phyloP scores from a whole-genome alignment of 2,113 vertebrate genomes.

The Cromileptes altivelis region DNA sequence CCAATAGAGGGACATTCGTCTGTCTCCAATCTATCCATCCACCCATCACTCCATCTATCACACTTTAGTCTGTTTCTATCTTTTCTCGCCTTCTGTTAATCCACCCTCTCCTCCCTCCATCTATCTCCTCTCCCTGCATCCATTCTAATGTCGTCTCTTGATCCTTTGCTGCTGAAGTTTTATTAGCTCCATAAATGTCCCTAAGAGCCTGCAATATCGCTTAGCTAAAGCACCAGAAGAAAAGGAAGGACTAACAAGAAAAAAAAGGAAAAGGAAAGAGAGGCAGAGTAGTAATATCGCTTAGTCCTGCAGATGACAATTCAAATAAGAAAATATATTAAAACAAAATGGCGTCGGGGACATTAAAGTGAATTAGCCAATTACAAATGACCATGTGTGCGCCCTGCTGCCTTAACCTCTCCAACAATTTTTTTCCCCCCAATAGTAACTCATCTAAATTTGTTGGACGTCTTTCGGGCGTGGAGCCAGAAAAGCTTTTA shows the following conservation, averaged over 20 bases:
- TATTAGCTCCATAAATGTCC: conserved; percentile 84
- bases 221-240: conserved; percentile 63
- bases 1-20: not conserved
- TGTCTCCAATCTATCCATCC: conserved; percentile 18
- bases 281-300: conserved; percentile 51
- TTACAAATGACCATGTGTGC: conserved; percentile 82
- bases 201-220: conserved; percentile 76
- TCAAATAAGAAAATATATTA: conserved; percentile 80
- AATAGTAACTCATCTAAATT: conserved; percentile 90
- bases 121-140: conserved; percentile 46
- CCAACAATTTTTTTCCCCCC: conserved; percentile 63
- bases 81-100: conserved; percentile 49
- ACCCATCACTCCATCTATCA: conserved; percentile 12
- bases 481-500: conserved; percentile 99
- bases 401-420: conserved; percentile 73
- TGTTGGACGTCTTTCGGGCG: conserved; percentile 93
- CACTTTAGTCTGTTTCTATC: conserved; percentile 21
- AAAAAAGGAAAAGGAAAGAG: conserved; percentile 29
- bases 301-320: conserved; percentile 55
- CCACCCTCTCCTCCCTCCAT: conserved; percentile 45
- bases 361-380: conserved; percentile 86
- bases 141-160: conserved; percentile 65
- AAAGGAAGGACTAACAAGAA: conserved; percentile 43
- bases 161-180: conserved; percentile 77
- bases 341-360: conserved; percentile 81